A percentile compares a stretch with the other conserved stretches of the same genome.
Conservation (phyloP, 2,797 vertebrate species). For the Pagetopsis macropterus region DNA sequence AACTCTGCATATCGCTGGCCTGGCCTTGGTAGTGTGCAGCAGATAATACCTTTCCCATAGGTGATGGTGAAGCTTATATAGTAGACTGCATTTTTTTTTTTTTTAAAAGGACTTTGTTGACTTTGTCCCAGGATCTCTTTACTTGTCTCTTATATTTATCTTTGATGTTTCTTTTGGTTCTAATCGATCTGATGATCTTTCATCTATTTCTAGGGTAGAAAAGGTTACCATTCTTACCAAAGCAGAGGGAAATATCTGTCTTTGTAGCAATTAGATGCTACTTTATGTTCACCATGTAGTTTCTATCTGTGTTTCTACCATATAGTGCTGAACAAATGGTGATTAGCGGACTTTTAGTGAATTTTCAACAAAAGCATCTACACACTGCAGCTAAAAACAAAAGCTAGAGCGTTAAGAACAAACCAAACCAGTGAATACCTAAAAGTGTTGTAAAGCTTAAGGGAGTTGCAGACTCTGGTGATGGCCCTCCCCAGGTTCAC, state of each 20-base stretch:
- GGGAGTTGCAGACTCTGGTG: background rate
- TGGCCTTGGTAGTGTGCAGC: background rate
- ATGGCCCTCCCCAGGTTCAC: background rate
- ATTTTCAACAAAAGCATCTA: background rate
- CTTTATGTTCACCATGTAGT: background rate
- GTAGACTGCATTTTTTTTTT: too few relatives aligned
- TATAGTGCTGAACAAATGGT: background rate
- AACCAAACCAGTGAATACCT: background rate
- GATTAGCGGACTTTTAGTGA: background rate
- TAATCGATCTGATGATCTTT: too few relatives aligned
- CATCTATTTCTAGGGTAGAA: background rate
- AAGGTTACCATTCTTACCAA: background rate
- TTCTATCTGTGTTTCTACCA: background rate
- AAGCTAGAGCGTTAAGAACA: background rate
- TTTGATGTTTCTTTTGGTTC: background rate
- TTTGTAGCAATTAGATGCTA: background rate
- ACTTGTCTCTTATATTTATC: background rate
- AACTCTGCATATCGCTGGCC: conserved; percentile 16
- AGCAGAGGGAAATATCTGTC: background rate
- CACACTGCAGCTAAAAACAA: background rate
- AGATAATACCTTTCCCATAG: conserved; percentile 32
- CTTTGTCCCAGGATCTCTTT: background rate
- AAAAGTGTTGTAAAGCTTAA: background rate
- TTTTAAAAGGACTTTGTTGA: background rate
- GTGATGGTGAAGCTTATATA: background rate